Evolutionary conservation across 2,113 vertebrate genomes (phyloP).

Genomic region (Indri indri): DNA sequence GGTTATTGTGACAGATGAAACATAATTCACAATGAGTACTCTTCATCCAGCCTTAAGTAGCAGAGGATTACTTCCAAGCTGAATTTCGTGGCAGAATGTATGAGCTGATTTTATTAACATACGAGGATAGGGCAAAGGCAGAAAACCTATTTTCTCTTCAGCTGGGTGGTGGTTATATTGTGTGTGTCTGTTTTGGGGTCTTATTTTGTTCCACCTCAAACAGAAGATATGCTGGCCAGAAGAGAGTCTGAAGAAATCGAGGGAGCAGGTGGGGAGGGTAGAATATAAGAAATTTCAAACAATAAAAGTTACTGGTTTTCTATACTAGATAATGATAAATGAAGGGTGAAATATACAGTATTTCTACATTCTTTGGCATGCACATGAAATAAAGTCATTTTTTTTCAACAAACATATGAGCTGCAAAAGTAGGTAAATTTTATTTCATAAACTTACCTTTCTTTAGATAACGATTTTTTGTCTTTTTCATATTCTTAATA

Average conservation of each 20-base stretch:
- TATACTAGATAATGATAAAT: constrained; percentile 73
- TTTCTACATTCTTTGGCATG: constrained; percentile 76
- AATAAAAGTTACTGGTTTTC: constrained; percentile 78
- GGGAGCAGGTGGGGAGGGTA: background rate
- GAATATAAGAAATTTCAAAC: constrained; percentile 73
- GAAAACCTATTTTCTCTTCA: constrained; percentile 65
- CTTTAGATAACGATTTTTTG: constrained; percentile 64
- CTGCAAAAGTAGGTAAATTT: constrained; percentile 86
- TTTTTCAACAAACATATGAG: constrained; percentile 81
- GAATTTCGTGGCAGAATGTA: constrained; percentile 83
- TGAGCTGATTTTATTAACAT: constrained; percentile 80
- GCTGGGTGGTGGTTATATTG: background rate
- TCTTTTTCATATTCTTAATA: constrained; percentile 36
- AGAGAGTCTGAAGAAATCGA: constrained; percentile 76
- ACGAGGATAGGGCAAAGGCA: constrained; percentile 74
- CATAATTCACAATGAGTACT: constrained; percentile 88
- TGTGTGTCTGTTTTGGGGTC: constrained; percentile 38
- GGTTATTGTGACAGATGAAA: constrained; percentile 89
- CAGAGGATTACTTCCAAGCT: constrained; percentile 83
- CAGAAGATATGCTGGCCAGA: constrained; percentile 77
- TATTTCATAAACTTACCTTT: constrained; percentile 79
- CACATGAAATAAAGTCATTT: constrained; percentile 77
- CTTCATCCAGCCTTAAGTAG: constrained; percentile 84
- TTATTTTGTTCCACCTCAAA: constrained; percentile 57
- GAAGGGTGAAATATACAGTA: constrained; percentile 53